Evolutionary conservation across 1,140 invertebrate genomes (phyloP), one percentile per base, ranked within the genome.

Genomic region (Achatina immaculata): DNA sequence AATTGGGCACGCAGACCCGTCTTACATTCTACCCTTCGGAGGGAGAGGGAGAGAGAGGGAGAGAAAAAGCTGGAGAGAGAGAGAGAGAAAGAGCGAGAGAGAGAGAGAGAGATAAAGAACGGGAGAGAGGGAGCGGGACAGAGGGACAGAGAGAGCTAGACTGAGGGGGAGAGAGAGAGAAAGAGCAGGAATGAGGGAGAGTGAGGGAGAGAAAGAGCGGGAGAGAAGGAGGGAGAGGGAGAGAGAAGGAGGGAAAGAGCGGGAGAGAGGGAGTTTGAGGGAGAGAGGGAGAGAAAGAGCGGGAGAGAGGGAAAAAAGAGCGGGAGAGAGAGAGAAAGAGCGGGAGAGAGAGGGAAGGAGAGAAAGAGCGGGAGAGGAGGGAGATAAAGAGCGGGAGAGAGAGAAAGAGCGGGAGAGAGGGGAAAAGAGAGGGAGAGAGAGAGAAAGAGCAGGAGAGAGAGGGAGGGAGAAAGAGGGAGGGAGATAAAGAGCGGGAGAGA

Each of bases 61-160:
- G n/a, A n/a, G n/a, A n/a, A n/a, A n/a, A n/a, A n/a, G n/a, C n/a
- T n/a, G n/a, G n/a, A n/a, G n/a, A n/a, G n/a, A n/a, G n/a, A n/a
- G n/a, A n/a, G n/a, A n/a, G n/a, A n/a, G n/a, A n/a, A n/a, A n/a
- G n/a, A n/a, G n/a, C n/a, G n/a, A n/a, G n/a, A n/a, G n/a, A n/a
- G n/a, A n/a, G n/a, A n/a, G n/a, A n/a, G n/a, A n/a, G n/a, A n/a
- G n/a, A n/a, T n/a, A n/a, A n/a, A n/a, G n/a, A n/a, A n/a, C n/a
- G n/a, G n/a, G n/a, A n/a, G n/a, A n/a, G n/a, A n/a, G n/a, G n/a
- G n/a, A n/a, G n/a, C n/a, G n/a, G n/a, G n/a, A n/a, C n/a, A n/a
- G 68, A 40, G 68, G 40, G 68, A 71, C 34, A 40, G 42, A 71
- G 68, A 71, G 68, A 71, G 68, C 38, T 7, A 71, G 68, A 71